A percentile compares a stretch with the other conserved stretches of the same genome.
Evolutionary conservation across 2,888 invertebrate species (phyloP).

Genomic region (Cetonia aurata): DNA sequence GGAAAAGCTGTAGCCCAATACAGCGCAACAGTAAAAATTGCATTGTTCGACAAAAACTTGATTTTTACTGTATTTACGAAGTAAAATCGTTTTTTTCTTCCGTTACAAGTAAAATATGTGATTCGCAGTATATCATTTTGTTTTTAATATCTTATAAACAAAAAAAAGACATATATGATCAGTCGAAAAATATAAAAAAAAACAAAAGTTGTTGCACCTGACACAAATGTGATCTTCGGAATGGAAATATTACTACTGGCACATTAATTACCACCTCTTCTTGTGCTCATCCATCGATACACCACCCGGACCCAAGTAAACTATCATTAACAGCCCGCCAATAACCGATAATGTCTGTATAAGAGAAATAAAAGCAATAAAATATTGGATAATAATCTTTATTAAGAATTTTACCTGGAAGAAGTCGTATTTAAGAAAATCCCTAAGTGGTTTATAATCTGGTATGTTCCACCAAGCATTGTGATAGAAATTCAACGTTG

Average conservation of each 20-base stretch:
- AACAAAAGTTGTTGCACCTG: constrained; percentile 39
- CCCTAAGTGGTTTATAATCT: constrained; percentile 93
- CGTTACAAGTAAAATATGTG: constrained; percentile 9
- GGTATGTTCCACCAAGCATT: constrained; percentile 99
- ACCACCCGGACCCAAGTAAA: constrained; percentile 97
- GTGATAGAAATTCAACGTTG: constrained; percentile 93
- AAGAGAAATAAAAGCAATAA: constrained; percentile 45
- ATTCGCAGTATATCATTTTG: constrained; percentile 14
- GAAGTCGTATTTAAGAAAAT: constrained; percentile 99
- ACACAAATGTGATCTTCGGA: constrained; percentile 33
- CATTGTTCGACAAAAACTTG: constrained; percentile 2
- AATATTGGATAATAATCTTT: constrained; percentile 36
- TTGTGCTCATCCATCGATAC: constrained; percentile 99
- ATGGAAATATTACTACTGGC: constrained; percentile 37
- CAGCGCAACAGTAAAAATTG: background rate
- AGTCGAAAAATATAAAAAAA: constrained; percentile 40
- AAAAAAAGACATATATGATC: constrained; percentile 20
- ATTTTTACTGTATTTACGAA: constrained; percentile 28
- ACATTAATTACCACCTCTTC: constrained; percentile 88
- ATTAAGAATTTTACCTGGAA: constrained; percentile 84
- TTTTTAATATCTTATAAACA: constrained; percentile 6
- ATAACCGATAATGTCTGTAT: constrained; percentile 98
- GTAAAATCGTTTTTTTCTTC: background rate
- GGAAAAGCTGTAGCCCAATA: background rate
- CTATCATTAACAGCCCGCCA: constrained; percentile 98